Percentiles rank a stretch among this genome's conserved stretches.
Conservation (phyloP, 2,888 invertebrate genomes). For the Blomia tropicalis region DNA sequence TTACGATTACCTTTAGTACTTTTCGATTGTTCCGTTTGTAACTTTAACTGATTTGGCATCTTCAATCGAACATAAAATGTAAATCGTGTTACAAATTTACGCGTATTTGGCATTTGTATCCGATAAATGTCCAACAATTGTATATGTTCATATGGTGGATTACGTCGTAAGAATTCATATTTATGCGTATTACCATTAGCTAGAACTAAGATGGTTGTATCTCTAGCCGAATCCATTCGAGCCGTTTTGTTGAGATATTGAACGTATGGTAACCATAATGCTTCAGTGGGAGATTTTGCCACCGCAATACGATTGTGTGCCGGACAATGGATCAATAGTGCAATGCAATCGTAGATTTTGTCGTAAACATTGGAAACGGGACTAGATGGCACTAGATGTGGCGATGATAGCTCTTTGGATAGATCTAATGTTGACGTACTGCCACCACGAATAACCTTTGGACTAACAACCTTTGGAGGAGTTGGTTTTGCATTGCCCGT, state of each 20-base stretch:
- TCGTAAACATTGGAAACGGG: background rate
- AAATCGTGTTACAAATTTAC: conserved; percentile 19
- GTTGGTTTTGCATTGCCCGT: too few species aligned
- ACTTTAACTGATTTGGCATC: background rate
- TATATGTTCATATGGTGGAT: background rate
- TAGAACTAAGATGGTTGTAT: background rate
- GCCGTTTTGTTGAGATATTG: background rate
- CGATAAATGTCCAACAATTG: conserved; percentile 22
- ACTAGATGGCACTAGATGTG: background rate
- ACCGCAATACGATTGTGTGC: conserved; percentile 21
- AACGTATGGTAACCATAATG: conserved; percentile 24
- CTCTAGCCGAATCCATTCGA: conserved; percentile 15
- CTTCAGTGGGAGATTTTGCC: background rate
- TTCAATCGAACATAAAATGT: conserved; percentile 17
- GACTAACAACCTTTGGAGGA: too few species aligned
- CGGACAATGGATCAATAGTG: conserved; percentile 22
- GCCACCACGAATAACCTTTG: too few species aligned
- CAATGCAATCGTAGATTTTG: conserved; percentile 19
- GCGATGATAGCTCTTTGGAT: background rate
- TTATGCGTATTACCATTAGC: background rate
- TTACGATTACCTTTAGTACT: background rate
- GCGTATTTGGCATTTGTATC: conserved; percentile 22
- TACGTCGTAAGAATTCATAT: background rate
- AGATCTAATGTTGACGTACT: background rate
- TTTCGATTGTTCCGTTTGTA: too few species aligned